Percentiles rank a stretch among this genome's conserved stretches.
These are phyloP conservation scores for Melitaea cinxia DNA, from an alignment of 1,140 invertebrate genomes.

Conservation along the genomic window DNA sequence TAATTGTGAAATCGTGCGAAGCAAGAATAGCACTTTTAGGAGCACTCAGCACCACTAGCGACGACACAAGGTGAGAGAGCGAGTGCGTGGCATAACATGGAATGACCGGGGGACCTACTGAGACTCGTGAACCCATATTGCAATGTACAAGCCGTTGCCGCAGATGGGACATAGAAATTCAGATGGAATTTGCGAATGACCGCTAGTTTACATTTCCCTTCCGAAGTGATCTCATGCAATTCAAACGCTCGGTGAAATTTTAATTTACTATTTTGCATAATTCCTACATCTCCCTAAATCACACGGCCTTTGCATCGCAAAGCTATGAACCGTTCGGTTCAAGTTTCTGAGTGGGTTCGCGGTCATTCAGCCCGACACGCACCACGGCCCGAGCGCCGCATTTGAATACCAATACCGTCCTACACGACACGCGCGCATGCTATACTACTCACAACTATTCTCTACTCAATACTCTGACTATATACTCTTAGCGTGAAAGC, in stretches of 20 bases:
- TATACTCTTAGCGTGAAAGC: constrained; percentile 74
- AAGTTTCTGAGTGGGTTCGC: constrained; percentile 38
- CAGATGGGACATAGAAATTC: constrained; percentile 12
- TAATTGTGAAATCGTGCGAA: constrained; percentile 40
- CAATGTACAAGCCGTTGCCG: constrained; percentile 29
- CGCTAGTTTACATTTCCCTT: constrained; percentile 13
- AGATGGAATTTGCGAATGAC: constrained; percentile 5
- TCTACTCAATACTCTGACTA: constrained; percentile 76
- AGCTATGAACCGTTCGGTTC: constrained; percentile 24
- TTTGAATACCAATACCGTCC: constrained; percentile 86
- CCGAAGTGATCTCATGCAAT: constrained; percentile 28
- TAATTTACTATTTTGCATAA: constrained; percentile 2
- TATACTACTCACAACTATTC: constrained; percentile 76
- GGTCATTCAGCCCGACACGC: constrained; percentile 57
- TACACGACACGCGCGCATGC: constrained; percentile 78
- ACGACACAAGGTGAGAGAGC: constrained; percentile 80
- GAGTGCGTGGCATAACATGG: constrained; percentile 64
- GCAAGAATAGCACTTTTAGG: constrained; percentile 68
- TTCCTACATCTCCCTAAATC: neutral
- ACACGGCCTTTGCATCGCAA: constrained; percentile 32
- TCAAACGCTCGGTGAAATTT: constrained; percentile 20
- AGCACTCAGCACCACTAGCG: constrained; percentile 77
- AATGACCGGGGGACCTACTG: constrained; percentile 33
- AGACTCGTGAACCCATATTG: constrained; percentile 29
- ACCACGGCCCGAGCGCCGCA: constrained; percentile 81